Evolutionary conservation across 2,888 invertebrate genomes (phyloP), one percentile per base, ranked within the genome.

Genomic region (Cryptocephalus moraei): DNA sequence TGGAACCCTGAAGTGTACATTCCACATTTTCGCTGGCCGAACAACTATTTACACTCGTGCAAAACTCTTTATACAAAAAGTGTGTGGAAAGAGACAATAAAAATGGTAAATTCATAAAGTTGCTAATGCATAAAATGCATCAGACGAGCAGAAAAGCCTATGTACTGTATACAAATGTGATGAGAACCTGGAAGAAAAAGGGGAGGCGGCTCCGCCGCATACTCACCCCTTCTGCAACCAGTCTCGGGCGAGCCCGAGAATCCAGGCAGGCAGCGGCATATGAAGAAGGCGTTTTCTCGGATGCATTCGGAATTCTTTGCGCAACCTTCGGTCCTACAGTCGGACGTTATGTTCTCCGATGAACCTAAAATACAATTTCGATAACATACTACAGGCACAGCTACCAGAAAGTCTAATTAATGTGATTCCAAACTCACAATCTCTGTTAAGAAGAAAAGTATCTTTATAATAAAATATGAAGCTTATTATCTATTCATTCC

Each of bases 251-350:
- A 77, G 57, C 86, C 86, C 66, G 79, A 79, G 45, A 81, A 84
- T 55, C 86, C 86, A 46, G 83, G 81, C 55, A 82, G 79, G 70
- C 87, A 88, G 64, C 83, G 78, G 72, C 89, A 90, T 34, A 86
- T 83, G 74, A 88, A 92, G 63, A 84, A 82, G 51, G 85, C 85
- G 54, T 87, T 84, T 70, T 89, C 86, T 57, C 87, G 81, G 55
- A 91, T 81, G 73, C 91, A 92, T 69, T 87, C 85, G n/a, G 88
- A 87, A 54, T 87, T 88, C 61, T 81, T 79, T 56, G 86, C 85
- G 73, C 92, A 92, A 54, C 91, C 91, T 50, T 81, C 79, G 1
- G 86, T 86, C 59, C 91, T 79, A 70, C 92, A 91, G 66, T 91
- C 91, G 41, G 82, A 76, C 34, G 78, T 72, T 55, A 76, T 77